Conservation (phyloP, 2,888 invertebrate genomes). For the Pterostichus niger region DNA sequence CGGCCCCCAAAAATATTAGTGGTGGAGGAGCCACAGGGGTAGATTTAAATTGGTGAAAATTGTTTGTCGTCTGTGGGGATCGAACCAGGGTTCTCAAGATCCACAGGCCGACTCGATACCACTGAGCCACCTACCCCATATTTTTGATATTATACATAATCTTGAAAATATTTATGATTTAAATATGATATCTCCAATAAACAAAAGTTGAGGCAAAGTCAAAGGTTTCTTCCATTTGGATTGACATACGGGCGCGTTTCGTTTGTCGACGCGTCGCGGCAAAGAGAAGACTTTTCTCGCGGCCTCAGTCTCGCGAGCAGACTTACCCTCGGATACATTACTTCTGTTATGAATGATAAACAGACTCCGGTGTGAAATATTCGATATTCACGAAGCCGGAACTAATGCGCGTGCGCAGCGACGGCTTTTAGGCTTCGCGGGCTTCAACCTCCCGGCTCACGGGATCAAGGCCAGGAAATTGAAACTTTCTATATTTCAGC, state of each 20-base stretch:
- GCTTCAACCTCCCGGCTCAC: constrained; percentile 48
- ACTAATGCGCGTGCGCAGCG: constrained; percentile 45
- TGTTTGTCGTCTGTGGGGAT: too few species aligned
- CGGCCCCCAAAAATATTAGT: too few species aligned
- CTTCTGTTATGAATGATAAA: constrained; percentile 66
- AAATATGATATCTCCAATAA: too few species aligned
- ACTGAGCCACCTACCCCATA: too few species aligned
- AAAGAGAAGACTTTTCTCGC: constrained; percentile 1
- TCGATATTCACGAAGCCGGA: constrained; percentile 54
- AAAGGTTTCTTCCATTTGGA: constrained; percentile 27
- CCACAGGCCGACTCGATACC: too few species aligned
- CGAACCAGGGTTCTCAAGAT: too few species aligned
- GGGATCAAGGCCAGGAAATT: constrained; percentile 64
- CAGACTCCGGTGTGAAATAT: constrained; percentile 61
- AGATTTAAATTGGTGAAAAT: too few species aligned
- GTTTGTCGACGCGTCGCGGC: neutral
- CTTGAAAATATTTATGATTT: too few species aligned
- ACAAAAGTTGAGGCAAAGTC: neutral
- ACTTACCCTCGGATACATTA: constrained; percentile 62
- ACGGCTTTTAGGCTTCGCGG: constrained; percentile 59
- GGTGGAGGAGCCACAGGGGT: too few species aligned
- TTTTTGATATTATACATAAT: too few species aligned
- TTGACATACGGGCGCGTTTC: neutral
- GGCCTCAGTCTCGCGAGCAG: neutral
- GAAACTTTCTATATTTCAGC: constrained; percentile 64